These are phyloP conservation scores for Liasis olivaceus DNA, from an alignment of 2,797 vertebrate species.

Conservation along the genomic window DNA sequence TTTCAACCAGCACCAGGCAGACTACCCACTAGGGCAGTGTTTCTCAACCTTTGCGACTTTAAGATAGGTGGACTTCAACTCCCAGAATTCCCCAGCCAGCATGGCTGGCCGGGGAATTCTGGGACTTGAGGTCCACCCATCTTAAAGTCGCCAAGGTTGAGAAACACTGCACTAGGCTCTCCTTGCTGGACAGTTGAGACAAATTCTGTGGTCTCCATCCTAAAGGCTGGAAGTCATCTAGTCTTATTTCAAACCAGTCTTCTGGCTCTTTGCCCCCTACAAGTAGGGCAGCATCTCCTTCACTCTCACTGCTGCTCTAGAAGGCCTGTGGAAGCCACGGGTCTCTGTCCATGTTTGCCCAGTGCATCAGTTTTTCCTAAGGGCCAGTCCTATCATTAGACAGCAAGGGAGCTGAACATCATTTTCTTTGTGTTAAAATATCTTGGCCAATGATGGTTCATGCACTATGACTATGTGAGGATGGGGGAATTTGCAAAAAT, in stretches of 20 bases:
- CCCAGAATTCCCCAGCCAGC: too few species aligned
- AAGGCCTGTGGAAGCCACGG: too few species aligned
- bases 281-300: background rate
- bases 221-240: too few species aligned
- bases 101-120: too few species aligned
- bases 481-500: background rate
- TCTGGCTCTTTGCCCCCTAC: background rate
- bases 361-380: background rate
- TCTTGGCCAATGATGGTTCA: background rate
- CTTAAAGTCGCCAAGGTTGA: too few species aligned
- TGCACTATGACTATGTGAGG: background rate
- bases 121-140: too few species aligned
- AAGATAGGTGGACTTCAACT: too few species aligned
- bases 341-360: background rate
- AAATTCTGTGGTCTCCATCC: background rate
- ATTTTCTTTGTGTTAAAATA: background rate
- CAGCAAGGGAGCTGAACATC: background rate
- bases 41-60: too few species aligned
- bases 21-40: background rate
- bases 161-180: background rate
- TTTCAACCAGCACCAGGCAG: background rate
- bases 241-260: background rate
- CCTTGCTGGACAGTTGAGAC: background rate
- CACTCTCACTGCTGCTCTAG: background rate
- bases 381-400: background rate